Evolutionary conservation across 2,888 invertebrate species (phyloP), one percentile per base, ranked within the genome.

Genomic region (Homarus gammarus): DNA sequence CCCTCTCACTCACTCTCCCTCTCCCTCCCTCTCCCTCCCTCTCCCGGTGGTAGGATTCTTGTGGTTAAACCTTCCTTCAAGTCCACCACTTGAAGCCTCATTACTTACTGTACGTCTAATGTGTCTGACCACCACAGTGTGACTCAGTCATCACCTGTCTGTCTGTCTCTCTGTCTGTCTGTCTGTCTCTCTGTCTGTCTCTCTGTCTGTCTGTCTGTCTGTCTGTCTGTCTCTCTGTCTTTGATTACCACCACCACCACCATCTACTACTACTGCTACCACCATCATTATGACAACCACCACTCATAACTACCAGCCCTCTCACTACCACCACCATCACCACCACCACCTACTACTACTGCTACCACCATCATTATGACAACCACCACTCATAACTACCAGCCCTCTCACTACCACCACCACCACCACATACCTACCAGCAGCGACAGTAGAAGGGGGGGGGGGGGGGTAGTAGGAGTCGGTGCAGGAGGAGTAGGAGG

Each of bases 401-500:
- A 64, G 5, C 6, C 31, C 64, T 64, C 12, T 49, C 31, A 15
- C 22, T 40, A 75, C 75, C 75, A 77, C 49, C 1, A 22, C 49
- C 10, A 49, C 27, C 77, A 75, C 49, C 49, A 49, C n/a, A 44
- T 10, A n/a, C 49, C 12, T n/a, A 18, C 31, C 18, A 33, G 27
- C 77, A 49, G 49, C 49, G 49, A 77, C 81, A 81, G 81, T 81
- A 64, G 36, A 56, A 81, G 31, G 18, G 10, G 49, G 27, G 10
- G 38, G 33, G 10, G 22, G 56, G 10, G 12, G 33, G 27, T 1
- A 79, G n/a, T 15, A 68, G 68, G n/a, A 68, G 27, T n/a, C 36
- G 64, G 64, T n/a, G 40, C 27, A 36, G 36, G 56, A 84, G 72
- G 73, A 84, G 51, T 51, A 64, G 61, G 73, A 73, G 72, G 44